These are phyloP conservation scores for Chelmon rostratus DNA, from an alignment of 2,797 vertebrate genomes.

Conservation along the genomic window DNA sequence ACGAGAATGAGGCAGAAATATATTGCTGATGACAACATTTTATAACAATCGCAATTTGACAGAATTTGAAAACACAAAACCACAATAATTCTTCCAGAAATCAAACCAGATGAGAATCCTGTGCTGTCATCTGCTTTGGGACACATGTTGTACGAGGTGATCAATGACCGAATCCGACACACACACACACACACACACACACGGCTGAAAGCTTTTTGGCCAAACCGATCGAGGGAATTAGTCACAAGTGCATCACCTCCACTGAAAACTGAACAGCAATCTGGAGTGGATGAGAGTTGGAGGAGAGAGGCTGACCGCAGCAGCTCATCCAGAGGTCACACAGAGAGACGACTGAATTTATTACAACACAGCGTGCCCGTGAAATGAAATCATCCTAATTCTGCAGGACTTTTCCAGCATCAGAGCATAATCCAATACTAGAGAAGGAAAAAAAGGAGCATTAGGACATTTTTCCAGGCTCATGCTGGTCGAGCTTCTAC, in stretches of 20 bases:
- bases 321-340: constrained; percentile 54
- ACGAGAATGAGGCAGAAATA: background rate
- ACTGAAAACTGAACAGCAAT: constrained; percentile 7
- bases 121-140: constrained; percentile 2
- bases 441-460: constrained; percentile 11
- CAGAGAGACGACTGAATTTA: constrained; percentile 44
- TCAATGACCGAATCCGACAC: constrained; percentile 11
- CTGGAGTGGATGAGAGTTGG: constrained; percentile 26
- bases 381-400: constrained; percentile 64
- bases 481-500: constrained; percentile 1
- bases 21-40: constrained; percentile 34
- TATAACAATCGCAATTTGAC: constrained; percentile 12
- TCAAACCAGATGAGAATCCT: constrained; percentile 21
- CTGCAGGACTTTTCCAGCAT: constrained; percentile 55
- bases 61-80: constrained; percentile 33
- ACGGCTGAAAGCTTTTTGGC: constrained; percentile 11
- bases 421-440: constrained; percentile 31
- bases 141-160: constrained; percentile 7
- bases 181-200: constrained; percentile 5
- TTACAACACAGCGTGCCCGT: constrained; percentile 39
- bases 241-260: constrained; percentile 28
- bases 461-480: constrained; percentile 56
- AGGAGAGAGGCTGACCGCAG: constrained; percentile 30
- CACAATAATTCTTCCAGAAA: constrained; percentile 5
- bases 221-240: background rate